These are phyloP conservation scores for Eulemur coronatus DNA, from an alignment of 2,797 vertebrate species.

Conservation along the genomic window DNA sequence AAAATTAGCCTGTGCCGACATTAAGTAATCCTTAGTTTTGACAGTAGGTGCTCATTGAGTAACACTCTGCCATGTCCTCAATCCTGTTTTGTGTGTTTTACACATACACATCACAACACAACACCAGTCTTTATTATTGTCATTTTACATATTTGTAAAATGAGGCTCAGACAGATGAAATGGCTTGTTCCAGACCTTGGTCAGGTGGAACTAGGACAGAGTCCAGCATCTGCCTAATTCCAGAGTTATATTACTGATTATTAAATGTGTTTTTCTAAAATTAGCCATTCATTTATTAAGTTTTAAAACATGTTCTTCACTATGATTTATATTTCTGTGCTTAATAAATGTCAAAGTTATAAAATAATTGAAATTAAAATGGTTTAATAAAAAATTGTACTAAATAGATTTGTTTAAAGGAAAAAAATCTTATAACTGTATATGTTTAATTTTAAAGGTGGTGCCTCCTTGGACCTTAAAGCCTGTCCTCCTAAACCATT, in stretches of 20 bases:
- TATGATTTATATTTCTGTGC: slow-evolving; percentile 7
- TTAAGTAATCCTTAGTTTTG: neutral
- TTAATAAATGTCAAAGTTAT: neutral
- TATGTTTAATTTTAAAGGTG: slow-evolving; percentile 85
- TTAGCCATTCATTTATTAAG: neutral
- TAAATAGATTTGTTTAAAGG: neutral
- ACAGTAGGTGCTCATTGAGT: neutral
- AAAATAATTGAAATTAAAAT: neutral
- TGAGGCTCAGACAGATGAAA: neutral
- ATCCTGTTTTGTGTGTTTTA: neutral
- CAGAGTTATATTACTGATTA: neutral
- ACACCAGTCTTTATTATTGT: neutral
- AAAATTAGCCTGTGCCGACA: neutral
- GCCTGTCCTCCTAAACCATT: slow-evolving; percentile 94
- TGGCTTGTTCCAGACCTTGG: neutral
- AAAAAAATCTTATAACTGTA: neutral
- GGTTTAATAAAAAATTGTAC: neutral
- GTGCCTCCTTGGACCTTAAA: slow-evolving; percentile 96
- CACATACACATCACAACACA: rapidly evolving
- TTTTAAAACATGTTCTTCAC: neutral
- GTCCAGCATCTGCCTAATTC: neutral
- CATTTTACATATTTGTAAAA: neutral
- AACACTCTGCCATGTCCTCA: neutral
- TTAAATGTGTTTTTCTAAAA: slow-evolving; percentile 11
- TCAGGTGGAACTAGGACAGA: neutral